Evolutionary conservation across 2,888 invertebrate genomes (phyloP).

Genomic region (Cynaeus angustus): DNA sequence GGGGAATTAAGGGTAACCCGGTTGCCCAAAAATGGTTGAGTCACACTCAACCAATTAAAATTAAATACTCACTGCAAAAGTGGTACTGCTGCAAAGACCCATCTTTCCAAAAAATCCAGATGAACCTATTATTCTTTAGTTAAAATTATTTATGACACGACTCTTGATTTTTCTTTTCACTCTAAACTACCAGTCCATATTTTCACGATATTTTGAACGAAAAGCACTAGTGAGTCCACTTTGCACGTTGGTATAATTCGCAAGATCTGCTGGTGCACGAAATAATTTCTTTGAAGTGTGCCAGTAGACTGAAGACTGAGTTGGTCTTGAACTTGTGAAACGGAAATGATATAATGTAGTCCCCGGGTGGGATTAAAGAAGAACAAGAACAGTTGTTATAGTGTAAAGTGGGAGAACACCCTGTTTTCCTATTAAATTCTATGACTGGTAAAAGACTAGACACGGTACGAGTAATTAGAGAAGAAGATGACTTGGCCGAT

Average conservation of each 20-base stretch:
- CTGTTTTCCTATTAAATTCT: constrained; percentile 43
- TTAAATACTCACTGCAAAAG: constrained; percentile 51
- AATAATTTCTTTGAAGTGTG: constrained; percentile 51
- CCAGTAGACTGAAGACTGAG: constrained; percentile 55
- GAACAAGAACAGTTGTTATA: constrained; percentile 42
- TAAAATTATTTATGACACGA: not conserved
- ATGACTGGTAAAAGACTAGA: constrained; percentile 27
- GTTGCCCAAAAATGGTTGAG: not conserved
- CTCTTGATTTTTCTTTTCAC: constrained; percentile 7
- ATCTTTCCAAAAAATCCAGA: constrained; percentile 23
- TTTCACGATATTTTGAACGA: constrained; percentile 5
- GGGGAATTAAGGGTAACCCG: not conserved
- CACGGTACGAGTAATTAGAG: not conserved
- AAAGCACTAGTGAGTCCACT: constrained; percentile 13
- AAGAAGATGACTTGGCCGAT: no score
- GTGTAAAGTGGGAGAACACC: constrained; percentile 45
- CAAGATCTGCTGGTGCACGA: constrained; percentile 28
- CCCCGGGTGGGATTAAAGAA: constrained; percentile 48
- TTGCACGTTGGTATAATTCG: not conserved
- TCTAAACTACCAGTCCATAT: constrained; percentile 41
- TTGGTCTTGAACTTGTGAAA: constrained; percentile 57
- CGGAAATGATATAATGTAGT: constrained; percentile 51
- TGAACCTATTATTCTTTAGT: not conserved
- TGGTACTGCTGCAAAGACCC: constrained; percentile 33
- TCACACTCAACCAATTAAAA: constrained; percentile 5